These are phyloP conservation scores for Astropecten irregularis DNA, from an alignment of 53 echinoderm and acorn worm genomes.

Conservation along the genomic window DNA sequence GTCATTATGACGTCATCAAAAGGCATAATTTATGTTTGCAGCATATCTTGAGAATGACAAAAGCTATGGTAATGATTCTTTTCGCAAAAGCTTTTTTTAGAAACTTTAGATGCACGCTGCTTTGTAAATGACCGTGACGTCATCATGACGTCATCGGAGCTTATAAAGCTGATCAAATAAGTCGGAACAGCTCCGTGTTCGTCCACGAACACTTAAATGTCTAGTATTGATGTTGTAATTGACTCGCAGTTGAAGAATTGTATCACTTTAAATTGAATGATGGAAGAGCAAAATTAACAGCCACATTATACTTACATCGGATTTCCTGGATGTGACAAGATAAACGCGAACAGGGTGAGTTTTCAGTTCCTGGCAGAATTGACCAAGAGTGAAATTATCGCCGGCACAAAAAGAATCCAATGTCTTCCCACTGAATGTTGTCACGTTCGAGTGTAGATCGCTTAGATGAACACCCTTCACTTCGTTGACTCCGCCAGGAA, in stretches of 20 bases:
- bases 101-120: too few species aligned
- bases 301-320: slow-evolving; percentile 5
- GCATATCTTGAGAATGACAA: too few species aligned
- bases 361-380: slow-evolving; percentile 5
- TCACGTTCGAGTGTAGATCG: background rate
- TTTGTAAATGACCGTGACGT: too few species aligned
- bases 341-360: slow-evolving; percentile 2
- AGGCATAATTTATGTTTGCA: too few species aligned
- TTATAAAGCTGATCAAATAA: background rate
- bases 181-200: background rate
- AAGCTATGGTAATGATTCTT: too few species aligned
- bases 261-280: background rate
- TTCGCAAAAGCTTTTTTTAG: too few species aligned
- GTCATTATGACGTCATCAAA: too few species aligned
- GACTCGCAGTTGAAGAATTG: background rate
- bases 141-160: too few species aligned
- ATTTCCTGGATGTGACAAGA: background rate
- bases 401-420: background rate
- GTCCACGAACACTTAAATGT: too few species aligned
- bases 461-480: background rate
- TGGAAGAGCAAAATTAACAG: too few species aligned
- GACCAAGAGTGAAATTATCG: background rate
- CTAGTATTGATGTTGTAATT: background rate
- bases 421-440: background rate
- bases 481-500: background rate